Evolutionary conservation across 2,888 invertebrate species (phyloP).

Genomic region (Cyclophora punctaria): DNA sequence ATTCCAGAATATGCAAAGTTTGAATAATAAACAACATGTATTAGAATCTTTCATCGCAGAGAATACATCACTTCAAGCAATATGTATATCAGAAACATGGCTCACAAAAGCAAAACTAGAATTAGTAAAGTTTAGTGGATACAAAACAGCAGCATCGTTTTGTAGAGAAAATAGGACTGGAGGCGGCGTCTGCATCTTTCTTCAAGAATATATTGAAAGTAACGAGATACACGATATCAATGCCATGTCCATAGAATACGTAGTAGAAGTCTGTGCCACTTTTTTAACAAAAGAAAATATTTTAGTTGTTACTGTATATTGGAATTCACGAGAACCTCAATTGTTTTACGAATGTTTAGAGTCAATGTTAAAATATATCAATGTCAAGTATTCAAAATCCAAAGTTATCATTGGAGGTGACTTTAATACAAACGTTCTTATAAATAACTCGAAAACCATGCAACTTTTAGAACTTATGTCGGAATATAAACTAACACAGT

Average conservation of each 20-base stretch:
- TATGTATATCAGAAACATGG: constrained; percentile 8
- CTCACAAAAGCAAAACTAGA: constrained; percentile 2
- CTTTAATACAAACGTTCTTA: not conserved
- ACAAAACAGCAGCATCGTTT: constrained; percentile 6
- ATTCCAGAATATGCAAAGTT: constrained; percentile 10
- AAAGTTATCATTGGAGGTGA: not conserved
- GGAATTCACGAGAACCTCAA: constrained; percentile 8
- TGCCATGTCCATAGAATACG: constrained; percentile 10
- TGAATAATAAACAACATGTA: constrained; percentile 10
- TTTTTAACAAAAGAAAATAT: constrained; percentile 1
- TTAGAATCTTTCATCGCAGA: constrained; percentile 3
- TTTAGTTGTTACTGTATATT: constrained; percentile 9
- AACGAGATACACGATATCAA: constrained; percentile 1
- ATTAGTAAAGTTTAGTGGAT: constrained; percentile 3
- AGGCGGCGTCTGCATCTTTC: constrained; percentile 6
- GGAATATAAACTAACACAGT: constrained; percentile 2
- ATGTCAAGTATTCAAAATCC: constrained; percentile 2
- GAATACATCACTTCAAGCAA: not conserved
- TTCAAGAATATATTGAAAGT: constrained; percentile 2
- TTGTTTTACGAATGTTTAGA: constrained; percentile 3
- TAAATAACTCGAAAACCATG: not conserved
- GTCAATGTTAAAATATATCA: not conserved
- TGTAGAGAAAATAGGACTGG: constrained; percentile 3
- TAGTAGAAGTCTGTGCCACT: constrained; percentile 9
- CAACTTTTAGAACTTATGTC: constrained; percentile 5